Conservation (phyloP, 2,113 vertebrate genomes). For the Poeciliopsis prolifica region DNA sequence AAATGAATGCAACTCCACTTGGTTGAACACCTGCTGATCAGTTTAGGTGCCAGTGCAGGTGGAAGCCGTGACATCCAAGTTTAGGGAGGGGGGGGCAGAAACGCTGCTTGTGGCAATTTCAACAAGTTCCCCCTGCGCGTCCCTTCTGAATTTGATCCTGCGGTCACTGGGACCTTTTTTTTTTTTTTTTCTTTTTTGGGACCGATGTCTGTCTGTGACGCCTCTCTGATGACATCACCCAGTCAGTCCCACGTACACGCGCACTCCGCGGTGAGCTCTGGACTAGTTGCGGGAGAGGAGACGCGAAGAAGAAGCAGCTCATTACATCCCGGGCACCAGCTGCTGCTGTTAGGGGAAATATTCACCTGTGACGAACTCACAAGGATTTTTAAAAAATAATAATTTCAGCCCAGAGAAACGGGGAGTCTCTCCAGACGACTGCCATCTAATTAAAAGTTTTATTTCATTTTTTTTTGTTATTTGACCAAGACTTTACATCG, state of each 20-base stretch:
- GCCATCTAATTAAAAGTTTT: slow-evolving; percentile 53
- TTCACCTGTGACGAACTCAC: slow-evolving; percentile 58
- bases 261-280: slow-evolving; percentile 37
- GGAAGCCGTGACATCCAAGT: neutral
- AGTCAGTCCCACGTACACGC: slow-evolving; percentile 43
- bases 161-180: slow-evolving; percentile 33
- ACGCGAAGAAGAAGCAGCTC: slow-evolving; percentile 15
- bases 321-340: slow-evolving; percentile 20
- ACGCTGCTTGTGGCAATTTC: slow-evolving; percentile 27
- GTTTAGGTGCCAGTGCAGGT: neutral
- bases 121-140: slow-evolving; percentile 57
- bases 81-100: neutral
- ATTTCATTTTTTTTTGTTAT: slow-evolving; percentile 12
- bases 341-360: slow-evolving; percentile 21
- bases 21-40: slow-evolving; percentile 9
- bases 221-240: slow-evolving; percentile 72
- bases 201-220: slow-evolving; percentile 50
- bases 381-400: slow-evolving; percentile 23
- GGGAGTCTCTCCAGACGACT: slow-evolving; percentile 14
- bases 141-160: neutral
- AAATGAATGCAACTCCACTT: slow-evolving; percentile 11
- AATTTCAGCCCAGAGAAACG: slow-evolving; percentile 27
- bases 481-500: slow-evolving; percentile 8
- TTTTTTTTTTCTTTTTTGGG: slow-evolving; percentile 13
- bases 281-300: slow-evolving; percentile 54